Conservation (phyloP, 2,797 vertebrate species). For the Mormyrus proboscirostris region DNA sequence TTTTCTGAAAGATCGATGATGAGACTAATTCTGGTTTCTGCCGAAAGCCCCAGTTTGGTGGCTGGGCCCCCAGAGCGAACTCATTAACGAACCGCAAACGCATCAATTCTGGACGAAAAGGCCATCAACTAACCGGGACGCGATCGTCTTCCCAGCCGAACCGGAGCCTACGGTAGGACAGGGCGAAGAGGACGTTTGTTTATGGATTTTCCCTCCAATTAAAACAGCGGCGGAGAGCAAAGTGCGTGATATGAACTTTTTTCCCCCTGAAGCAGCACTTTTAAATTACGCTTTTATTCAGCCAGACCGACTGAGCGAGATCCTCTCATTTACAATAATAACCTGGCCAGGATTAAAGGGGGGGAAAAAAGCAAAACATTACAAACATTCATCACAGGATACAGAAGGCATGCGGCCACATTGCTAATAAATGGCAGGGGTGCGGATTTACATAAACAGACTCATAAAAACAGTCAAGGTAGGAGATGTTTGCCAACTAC, state of each 20-base stretch:
- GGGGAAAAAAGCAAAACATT: neutral
- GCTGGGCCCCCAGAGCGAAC: neutral
- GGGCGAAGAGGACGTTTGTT: neutral
- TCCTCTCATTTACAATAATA: conserved; percentile 9
- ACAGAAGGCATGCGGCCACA: neutral
- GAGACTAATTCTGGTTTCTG: neutral
- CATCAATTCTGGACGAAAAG: neutral
- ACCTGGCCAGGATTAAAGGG: neutral
- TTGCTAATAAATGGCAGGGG: neutral
- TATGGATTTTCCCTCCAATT: neutral
- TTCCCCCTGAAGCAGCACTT: neutral
- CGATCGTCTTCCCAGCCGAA: neutral
- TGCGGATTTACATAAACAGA: neutral
- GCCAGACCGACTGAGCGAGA: neutral
- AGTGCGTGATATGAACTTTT: neutral
- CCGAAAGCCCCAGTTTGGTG: neutral
- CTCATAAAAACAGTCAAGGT: neutral
- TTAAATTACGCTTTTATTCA: neutral
- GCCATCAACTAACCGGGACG: neutral
- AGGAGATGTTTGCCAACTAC: neutral
- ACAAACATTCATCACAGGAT: conserved; percentile 7
- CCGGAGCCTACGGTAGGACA: neutral
- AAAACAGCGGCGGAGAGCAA: neutral
- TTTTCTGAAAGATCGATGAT: neutral
- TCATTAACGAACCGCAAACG: neutral